Percentiles rank a stretch among this genome's conserved stretches.
These are phyloP conservation scores for Rousettus madagascariensis DNA, from an alignment of 2,797 vertebrate genomes.

Conservation along the genomic window DNA sequence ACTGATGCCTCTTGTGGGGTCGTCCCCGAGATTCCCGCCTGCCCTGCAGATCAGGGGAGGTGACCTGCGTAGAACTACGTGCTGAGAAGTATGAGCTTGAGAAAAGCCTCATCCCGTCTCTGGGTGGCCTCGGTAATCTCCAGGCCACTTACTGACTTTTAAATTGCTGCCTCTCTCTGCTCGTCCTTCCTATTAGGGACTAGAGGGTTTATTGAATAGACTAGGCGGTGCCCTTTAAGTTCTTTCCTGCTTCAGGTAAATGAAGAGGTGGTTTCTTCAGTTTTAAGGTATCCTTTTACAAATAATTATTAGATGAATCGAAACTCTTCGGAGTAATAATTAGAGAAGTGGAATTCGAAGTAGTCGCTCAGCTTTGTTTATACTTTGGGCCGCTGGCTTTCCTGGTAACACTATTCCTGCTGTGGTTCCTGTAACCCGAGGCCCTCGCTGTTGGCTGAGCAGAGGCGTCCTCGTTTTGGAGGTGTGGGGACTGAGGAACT, in stretches of 20 bases:
- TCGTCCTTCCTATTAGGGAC: constrained; percentile 4
- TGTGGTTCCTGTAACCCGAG: background rate
- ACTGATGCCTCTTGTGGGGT: background rate
- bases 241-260: constrained; percentile 65
- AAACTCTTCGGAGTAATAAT: constrained; percentile 71
- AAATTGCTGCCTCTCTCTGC: constrained; percentile 54
- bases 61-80: background rate
- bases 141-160: constrained; percentile 56
- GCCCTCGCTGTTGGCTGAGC: background rate
- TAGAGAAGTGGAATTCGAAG: constrained; percentile 62
- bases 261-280: constrained; percentile 57
- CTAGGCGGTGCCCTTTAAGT: constrained; percentile 44
- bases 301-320: constrained; percentile 67
- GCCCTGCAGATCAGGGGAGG: background rate
- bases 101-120: constrained; percentile 6
- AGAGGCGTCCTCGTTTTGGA: background rate
- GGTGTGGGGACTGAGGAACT: background rate
- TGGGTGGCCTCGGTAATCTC: constrained; percentile 23
- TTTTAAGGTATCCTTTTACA: constrained; percentile 68
- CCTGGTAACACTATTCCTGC: background rate
- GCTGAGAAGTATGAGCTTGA: background rate
- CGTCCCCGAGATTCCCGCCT: background rate
- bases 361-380: constrained; percentile 66
- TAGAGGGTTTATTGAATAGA: constrained; percentile 24
- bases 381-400: background rate